Evolutionary conservation across 2,797 vertebrate species (phyloP).

Genomic region (Sebastiscus tertius): DNA sequence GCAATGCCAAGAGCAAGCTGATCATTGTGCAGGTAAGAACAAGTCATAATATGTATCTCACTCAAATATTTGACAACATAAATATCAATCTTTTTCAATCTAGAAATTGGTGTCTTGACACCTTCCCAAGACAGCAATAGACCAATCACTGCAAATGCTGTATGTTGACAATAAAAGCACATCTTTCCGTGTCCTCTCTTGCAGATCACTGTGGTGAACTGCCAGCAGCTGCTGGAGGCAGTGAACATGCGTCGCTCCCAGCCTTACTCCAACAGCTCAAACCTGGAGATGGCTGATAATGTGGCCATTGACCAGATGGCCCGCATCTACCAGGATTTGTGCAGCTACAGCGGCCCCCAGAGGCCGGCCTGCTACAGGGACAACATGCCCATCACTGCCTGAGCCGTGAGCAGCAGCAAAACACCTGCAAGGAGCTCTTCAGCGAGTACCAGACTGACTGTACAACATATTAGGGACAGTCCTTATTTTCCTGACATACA

Average conservation of each 20-base stretch:
- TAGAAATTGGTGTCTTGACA: not conserved
- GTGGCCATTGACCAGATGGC: constrained; percentile 88
- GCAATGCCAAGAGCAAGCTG: constrained; percentile 88
- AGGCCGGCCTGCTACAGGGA: constrained; percentile 82
- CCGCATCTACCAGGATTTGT: constrained; percentile 93
- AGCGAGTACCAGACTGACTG: constrained; percentile 6
- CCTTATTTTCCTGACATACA: not conserved
- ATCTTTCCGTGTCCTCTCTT: not conserved
- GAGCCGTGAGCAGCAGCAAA: constrained; percentile 47
- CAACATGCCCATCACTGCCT: constrained; percentile 88
- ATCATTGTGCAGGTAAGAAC: constrained; percentile 93
- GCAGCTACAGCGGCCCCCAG: constrained; percentile 81
- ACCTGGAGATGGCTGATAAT: constrained; percentile 84
- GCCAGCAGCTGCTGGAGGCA: constrained; percentile 89
- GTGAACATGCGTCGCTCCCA: constrained; percentile 80
- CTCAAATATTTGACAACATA: not conserved
- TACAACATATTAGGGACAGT: constrained; percentile 13
- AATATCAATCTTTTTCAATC: not conserved
- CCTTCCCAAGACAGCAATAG: not conserved
- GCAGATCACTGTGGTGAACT: constrained; percentile 82
- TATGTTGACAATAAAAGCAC: not conserved
- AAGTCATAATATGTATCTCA: not conserved
- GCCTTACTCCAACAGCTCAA: constrained; percentile 74
- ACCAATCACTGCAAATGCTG: not conserved
- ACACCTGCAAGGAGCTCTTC: constrained; percentile 10